Conservation (phyloP, 2,888 invertebrate species). For the Drosophila austrosaltans region DNA sequence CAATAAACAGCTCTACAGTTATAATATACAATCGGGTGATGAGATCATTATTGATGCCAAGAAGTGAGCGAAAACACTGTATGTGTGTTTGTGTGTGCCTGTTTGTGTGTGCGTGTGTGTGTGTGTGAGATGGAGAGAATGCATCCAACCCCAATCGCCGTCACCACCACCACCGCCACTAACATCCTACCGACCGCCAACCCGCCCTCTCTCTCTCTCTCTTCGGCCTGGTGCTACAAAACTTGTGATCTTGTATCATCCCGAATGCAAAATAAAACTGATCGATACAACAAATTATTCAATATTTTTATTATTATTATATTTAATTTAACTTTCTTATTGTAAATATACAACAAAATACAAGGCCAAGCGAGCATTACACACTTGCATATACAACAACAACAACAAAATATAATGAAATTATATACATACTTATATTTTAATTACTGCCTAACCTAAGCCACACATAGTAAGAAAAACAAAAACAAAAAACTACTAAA, state of each 20-base stretch:
- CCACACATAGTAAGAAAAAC: slow-evolving; percentile 33
- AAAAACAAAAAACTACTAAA: slow-evolving; percentile 32
- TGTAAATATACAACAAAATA: slow-evolving; percentile 60
- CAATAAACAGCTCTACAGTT: slow-evolving; percentile 94
- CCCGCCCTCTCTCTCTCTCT: no score
- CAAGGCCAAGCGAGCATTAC: slow-evolving; percentile 47
- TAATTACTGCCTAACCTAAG: slow-evolving; percentile 55
- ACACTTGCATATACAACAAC: slow-evolving; percentile 32
- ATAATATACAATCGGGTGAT: slow-evolving; percentile 94
- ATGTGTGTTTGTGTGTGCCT: no score
- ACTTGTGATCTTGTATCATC: slow-evolving; percentile 72
- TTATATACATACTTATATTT: slow-evolving; percentile 51
- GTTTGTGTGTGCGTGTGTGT: background rate
- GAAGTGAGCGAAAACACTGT: slow-evolving; percentile 64
- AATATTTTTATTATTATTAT: slow-evolving; percentile 26
- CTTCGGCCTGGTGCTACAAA: slow-evolving; percentile 57
- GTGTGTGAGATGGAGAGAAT: background rate
- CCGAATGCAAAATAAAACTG: slow-evolving; percentile 36
- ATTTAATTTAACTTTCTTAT: slow-evolving; percentile 16
- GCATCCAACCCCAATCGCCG: background rate
- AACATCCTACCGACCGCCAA: slow-evolving; percentile 1
- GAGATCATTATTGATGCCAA: slow-evolving; percentile 95
- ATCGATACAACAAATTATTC: slow-evolving; percentile 46
- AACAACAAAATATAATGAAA: slow-evolving; percentile 30
- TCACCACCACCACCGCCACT: background rate